Conservation (phyloP, 2,113 vertebrate species). For the Syngnathus typhle region DNA sequence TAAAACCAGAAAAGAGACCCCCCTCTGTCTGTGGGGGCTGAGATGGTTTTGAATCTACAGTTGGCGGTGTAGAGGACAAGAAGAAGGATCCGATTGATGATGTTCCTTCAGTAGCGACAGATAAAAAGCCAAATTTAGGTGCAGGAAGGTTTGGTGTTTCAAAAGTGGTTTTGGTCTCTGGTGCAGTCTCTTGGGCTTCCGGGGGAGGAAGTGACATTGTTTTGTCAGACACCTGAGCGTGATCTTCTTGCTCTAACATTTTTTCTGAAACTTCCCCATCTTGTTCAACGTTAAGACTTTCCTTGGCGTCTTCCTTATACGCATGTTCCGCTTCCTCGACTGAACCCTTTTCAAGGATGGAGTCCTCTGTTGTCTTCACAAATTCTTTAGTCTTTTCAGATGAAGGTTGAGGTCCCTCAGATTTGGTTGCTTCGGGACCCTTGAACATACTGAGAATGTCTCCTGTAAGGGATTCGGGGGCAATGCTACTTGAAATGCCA, state of each 20-base stretch:
- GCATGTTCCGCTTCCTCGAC: constrained; percentile 37
- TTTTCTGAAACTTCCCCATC: constrained; percentile 6
- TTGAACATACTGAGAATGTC: constrained; percentile 85
- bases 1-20: constrained; percentile 80
- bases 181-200: constrained; percentile 2
- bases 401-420: constrained; percentile 41
- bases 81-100: constrained; percentile 81
- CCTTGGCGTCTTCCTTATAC: constrained; percentile 40
- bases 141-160: constrained; percentile 69
- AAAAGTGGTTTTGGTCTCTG: constrained; percentile 64
- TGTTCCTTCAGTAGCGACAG: constrained; percentile 64
- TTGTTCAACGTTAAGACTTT: constrained; percentile 19
- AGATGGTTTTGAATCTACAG: constrained; percentile 34
- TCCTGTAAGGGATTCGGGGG: constrained; percentile 71
- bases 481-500: constrained; percentile 68
- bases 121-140: constrained; percentile 76
- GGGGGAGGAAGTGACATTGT: constrained; percentile 4
- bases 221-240: constrained; percentile 29
- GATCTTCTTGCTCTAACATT: constrained; percentile 2
- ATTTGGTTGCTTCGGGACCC: constrained; percentile 59
- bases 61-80: constrained; percentile 58
- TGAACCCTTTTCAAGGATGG: constrained; percentile 30
- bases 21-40: constrained; percentile 53
- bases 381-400: constrained; percentile 21
- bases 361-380: constrained; percentile 15